These are phyloP conservation scores for Potorous gilbertii DNA, from an alignment of 2,797 vertebrate species.

Conservation along the genomic window DNA sequence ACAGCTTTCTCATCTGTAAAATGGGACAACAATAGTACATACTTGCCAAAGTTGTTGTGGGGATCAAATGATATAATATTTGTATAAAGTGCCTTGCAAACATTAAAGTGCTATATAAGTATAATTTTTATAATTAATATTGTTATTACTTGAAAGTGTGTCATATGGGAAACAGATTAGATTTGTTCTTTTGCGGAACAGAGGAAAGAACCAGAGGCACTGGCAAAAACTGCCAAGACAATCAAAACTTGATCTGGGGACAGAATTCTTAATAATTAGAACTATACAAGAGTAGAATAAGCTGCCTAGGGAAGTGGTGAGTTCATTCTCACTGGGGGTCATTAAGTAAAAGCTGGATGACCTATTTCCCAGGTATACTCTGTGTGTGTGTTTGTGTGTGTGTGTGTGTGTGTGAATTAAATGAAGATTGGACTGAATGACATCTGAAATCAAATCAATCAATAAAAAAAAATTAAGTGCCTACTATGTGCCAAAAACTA, in stretches of 20 bases:
- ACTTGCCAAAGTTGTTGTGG: neutral
- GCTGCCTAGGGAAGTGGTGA: neutral
- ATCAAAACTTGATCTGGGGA: neutral
- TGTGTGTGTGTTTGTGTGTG: too few species aligned
- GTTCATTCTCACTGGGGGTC: neutral
- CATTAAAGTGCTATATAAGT: neutral
- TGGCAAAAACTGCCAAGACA: neutral
- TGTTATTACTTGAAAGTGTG: neutral
- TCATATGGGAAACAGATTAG: neutral
- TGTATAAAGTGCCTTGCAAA: neutral
- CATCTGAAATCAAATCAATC: neutral
- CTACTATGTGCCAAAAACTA: neutral
- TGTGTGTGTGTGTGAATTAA: too few species aligned
- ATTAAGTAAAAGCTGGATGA: neutral
- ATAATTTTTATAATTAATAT: neutral
- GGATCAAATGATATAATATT: neutral
- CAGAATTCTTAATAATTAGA: neutral
- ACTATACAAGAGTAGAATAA: neutral
- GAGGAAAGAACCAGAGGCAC: neutral
- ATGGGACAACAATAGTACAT: neutral
- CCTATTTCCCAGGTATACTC: neutral
- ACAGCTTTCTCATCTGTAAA: neutral
- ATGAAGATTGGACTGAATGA: neutral
- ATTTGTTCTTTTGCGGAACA: neutral
- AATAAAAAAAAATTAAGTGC: neutral